Evolutionary conservation across 2,888 invertebrate species (phyloP).

Genomic region (Tetranychus piercei): DNA sequence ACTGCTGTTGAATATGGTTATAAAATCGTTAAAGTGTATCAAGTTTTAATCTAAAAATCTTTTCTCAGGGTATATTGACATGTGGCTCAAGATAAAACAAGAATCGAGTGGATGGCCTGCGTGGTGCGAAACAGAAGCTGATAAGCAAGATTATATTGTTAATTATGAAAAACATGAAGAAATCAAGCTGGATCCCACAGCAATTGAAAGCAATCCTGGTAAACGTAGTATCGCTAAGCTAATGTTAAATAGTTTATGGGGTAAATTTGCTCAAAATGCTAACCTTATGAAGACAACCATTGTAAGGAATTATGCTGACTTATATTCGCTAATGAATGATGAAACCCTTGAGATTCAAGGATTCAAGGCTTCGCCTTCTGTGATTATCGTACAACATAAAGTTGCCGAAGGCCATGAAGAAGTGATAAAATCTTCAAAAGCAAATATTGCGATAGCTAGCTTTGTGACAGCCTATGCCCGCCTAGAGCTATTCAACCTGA

Average conservation of each 20-base stretch:
- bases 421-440: background rate
- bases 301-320: background rate
- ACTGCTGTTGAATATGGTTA: slow-evolving; percentile 28
- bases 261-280: background rate
- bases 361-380: background rate
- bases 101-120: slow-evolving; percentile 28
- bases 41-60: slow-evolving; percentile 28
- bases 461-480: background rate
- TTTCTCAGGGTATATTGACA: slow-evolving; percentile 28
- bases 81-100: slow-evolving; percentile 29
- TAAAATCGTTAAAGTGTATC: slow-evolving; percentile 25
- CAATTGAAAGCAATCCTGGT: background rate
- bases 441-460: background rate
- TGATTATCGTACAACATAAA: background rate
- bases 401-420: background rate
- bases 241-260: background rate
- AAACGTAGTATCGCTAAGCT: background rate
- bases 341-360: background rate
- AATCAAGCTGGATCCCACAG: background rate
- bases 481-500: background rate
- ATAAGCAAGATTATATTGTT: slow-evolving; percentile 25
- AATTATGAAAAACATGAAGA: background rate
- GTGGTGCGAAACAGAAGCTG: slow-evolving; percentile 24
- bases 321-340: slow-evolving; percentile 11
- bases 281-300: background rate